These are phyloP conservation scores for Tenthredo amoena DNA, from an alignment of 2,888 invertebrate genomes.

Conservation along the genomic window DNA sequence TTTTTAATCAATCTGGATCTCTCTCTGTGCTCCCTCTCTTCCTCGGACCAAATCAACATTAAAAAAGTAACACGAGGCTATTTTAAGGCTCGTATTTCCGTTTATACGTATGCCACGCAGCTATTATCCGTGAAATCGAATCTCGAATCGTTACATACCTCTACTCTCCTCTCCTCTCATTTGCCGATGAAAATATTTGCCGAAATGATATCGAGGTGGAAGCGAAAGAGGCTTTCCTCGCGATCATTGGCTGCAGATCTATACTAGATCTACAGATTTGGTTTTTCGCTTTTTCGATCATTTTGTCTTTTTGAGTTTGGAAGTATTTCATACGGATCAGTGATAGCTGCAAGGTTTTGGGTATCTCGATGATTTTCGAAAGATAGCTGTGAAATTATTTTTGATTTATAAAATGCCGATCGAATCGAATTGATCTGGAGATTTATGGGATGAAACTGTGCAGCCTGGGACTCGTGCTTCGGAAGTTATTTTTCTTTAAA, in stretches of 20 bases:
- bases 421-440: too few species aligned
- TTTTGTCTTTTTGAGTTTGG: too few species aligned
- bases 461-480: background rate
- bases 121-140: background rate
- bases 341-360: too few species aligned
- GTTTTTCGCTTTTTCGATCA: too few species aligned
- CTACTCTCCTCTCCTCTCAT: background rate
- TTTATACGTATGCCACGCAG: background rate
- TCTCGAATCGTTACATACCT: background rate
- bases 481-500: background rate
- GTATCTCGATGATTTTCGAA: too few species aligned
- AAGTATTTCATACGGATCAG: too few species aligned
- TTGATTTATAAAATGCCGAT: too few species aligned
- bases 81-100: background rate
- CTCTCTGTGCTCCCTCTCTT: background rate
- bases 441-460: too few species aligned
- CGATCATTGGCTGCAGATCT: background rate
- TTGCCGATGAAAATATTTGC: background rate
- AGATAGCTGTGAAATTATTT: too few species aligned
- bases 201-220: background rate
- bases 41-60: background rate
- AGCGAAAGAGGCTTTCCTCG: background rate
- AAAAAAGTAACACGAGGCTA: background rate
- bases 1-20: background rate
- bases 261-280: background rate